Evolutionary conservation across 2,113 vertebrate genomes (phyloP), one percentile per base, ranked within the genome.

Genomic region (Marmota flaviventris): DNA sequence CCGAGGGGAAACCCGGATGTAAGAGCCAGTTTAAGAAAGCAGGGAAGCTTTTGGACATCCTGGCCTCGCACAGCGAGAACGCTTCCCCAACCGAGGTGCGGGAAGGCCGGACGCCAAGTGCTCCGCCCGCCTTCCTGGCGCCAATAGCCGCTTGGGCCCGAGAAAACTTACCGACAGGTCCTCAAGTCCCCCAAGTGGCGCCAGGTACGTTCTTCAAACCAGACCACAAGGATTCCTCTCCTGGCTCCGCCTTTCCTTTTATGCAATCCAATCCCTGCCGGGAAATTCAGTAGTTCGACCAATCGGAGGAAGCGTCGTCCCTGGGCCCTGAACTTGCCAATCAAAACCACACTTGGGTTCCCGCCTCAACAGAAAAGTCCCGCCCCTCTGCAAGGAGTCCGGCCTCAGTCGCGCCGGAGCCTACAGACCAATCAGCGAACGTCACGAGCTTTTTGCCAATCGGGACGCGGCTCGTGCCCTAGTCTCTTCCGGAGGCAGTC

Each of bases 101-200:
- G 18, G 5, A 63, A 58, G n/a, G 4, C 20, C 18, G 1, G 14
- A 39, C 1, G 9, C 37, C 85, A 65, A 10, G 3, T 0, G 39
- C 39, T 63, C 82, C 5, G 2, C 20, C 20, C 10, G 5, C 24
- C 39, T 4, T 70, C 45, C 56, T 14, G 6, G 8, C 8, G 70
- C 56, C 16, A 1, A 85, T 0, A 25, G 56, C 34, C 1, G 5
- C 75, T 29, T 16, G 4, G 1, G 7, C 29, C 18, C 37, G 1
- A 51, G 1, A 1, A 34, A 37, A 93, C 93, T 76, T n/a, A 96
- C 97, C 58, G 0, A 83, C 10, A 29, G 25, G 16, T 8, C 13
- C 34, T 24, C 45, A 45, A 24, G 4, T 32, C 18, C 24, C 0
- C 0, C 24, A 16, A 39, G 2, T 0, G 5, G 0, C 12, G 1